These are phyloP conservation scores for Ondatra zibethicus DNA, from an alignment of 2,113 vertebrate species.

Conservation along the genomic window DNA sequence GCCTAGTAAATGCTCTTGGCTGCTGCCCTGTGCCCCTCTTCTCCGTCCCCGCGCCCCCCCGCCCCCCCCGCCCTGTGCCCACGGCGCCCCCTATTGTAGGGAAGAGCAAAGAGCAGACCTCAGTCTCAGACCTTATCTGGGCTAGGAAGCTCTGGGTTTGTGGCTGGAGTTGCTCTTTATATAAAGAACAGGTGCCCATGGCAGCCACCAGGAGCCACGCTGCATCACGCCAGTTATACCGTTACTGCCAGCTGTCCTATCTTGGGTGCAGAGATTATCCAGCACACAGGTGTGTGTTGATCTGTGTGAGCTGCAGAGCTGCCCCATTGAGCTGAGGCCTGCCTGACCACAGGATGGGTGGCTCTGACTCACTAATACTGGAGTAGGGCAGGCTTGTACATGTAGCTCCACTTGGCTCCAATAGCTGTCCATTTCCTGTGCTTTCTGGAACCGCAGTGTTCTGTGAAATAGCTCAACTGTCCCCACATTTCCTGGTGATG, in stretches of 20 bases:
- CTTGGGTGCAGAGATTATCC: not conserved
- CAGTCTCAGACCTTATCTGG: slow-evolving; percentile 14
- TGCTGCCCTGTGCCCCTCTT: not conserved
- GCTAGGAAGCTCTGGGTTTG: not conserved
- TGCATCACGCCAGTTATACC: not conserved
- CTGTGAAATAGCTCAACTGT: not conserved
- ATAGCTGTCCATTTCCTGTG: not conserved
- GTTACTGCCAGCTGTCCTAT: not conserved
- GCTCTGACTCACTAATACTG: not conserved
- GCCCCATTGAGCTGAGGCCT: not conserved
- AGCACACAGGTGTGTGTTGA: not conserved
- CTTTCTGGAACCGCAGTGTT: not conserved
- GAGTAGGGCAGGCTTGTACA: no score
- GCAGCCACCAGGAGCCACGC: not conserved
- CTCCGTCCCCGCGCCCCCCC: not conserved
- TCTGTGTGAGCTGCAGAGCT: not conserved
- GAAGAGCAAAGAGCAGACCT: slow-evolving; percentile 33
- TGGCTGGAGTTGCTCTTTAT: slow-evolving; percentile 51
- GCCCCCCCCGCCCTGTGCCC: not conserved
- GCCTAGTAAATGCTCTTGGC: not conserved
- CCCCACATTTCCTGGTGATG: not conserved
- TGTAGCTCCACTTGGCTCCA: not conserved
- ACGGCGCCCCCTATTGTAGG: not conserved
- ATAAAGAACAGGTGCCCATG: slow-evolving; percentile 61
- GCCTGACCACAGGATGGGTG: fast-evolving